Percentiles rank a stretch among this genome's conserved stretches.
These are phyloP conservation scores for Drosophila hydei DNA, from an alignment of 1,140 invertebrate genomes.

Conservation along the genomic window DNA sequence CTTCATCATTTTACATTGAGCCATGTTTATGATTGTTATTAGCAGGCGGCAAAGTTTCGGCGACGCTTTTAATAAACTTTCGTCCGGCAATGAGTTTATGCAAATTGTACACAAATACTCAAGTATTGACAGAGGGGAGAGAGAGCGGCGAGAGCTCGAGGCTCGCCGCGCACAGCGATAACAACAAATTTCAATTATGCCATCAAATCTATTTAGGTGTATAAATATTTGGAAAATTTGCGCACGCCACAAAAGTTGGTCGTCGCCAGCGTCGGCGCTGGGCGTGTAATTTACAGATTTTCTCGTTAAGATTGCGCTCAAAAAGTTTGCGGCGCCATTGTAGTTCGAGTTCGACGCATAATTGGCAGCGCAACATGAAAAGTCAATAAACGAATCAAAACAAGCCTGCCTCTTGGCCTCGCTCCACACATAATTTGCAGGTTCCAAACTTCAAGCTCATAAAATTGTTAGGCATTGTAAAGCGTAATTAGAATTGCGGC, in stretches of 20 bases:
- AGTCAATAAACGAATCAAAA: slow-evolving; percentile 70
- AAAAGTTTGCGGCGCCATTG: slow-evolving; percentile 47
- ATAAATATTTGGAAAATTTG: slow-evolving; percentile 79
- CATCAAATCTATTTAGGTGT: slow-evolving; percentile 81
- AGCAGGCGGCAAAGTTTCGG: slow-evolving; percentile 50
- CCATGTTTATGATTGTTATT: slow-evolving; percentile 60
- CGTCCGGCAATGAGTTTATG: slow-evolving; percentile 65
- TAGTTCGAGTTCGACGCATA: slow-evolving; percentile 57
- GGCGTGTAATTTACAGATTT: slow-evolving; percentile 81
- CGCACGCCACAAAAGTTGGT: slow-evolving; percentile 37
- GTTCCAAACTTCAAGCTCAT: slow-evolving; percentile 33
- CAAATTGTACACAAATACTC: slow-evolving; percentile 57
- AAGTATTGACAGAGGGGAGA: slow-evolving; percentile 36
- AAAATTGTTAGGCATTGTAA: slow-evolving; percentile 55
- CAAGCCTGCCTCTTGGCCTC: background rate
- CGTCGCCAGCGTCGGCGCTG: slow-evolving; percentile 7
- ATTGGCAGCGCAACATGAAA: slow-evolving; percentile 65
- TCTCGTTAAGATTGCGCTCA: slow-evolving; percentile 75
- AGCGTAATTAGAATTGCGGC: slow-evolving; percentile 47
- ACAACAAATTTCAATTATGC: slow-evolving; percentile 82
- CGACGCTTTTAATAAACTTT: slow-evolving; percentile 77
- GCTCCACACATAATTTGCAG: slow-evolving; percentile 24
- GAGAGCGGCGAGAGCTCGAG: background rate
- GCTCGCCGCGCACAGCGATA: slow-evolving; percentile 34
- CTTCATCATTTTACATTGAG: slow-evolving; percentile 62